Percentiles rank a stretch among this genome's conserved stretches.
Evolutionary conservation across 2,888 invertebrate genomes (phyloP).

Genomic region (Oxycera nigricornis): DNA sequence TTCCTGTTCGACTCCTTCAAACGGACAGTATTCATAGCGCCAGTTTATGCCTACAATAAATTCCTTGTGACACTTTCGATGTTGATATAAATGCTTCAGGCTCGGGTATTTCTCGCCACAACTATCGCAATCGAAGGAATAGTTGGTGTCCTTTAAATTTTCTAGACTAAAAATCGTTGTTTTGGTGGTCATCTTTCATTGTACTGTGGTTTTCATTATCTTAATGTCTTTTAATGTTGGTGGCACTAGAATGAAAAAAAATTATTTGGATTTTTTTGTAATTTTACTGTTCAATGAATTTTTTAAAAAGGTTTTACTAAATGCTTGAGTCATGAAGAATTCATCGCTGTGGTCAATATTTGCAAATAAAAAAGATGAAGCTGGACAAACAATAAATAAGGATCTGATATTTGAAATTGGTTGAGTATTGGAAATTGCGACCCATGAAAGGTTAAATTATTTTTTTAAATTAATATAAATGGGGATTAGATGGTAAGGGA

Average conservation of each 20-base stretch:
- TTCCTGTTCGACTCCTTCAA: not conserved
- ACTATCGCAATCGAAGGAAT: constrained; percentile 30
- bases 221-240: not conserved
- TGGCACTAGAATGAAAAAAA: not conserved
- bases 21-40: not conserved
- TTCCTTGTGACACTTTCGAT: constrained; percentile 20
- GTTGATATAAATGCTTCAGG: constrained; percentile 13
- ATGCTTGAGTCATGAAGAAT: too few relatives aligned
- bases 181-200: not conserved
- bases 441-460: too few relatives aligned
- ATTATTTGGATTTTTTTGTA: too few relatives aligned
- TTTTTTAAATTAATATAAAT: too few relatives aligned
- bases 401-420: too few relatives aligned
- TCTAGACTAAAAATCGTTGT: not conserved
- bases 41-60: not conserved
- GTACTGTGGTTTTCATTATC: not conserved
- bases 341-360: too few relatives aligned
- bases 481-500: too few relatives aligned
- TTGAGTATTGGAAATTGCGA: too few relatives aligned
- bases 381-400: too few relatives aligned
- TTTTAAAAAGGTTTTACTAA: too few relatives aligned
- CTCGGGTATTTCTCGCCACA: constrained; percentile 18
- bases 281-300: too few relatives aligned
- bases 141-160: constrained; percentile 1
- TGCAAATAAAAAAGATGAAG: too few relatives aligned